Percentiles rank a stretch among this genome's conserved stretches.
Evolutionary conservation across 2,113 vertebrate species (phyloP).

Genomic region (Scytalopus superciliaris): DNA sequence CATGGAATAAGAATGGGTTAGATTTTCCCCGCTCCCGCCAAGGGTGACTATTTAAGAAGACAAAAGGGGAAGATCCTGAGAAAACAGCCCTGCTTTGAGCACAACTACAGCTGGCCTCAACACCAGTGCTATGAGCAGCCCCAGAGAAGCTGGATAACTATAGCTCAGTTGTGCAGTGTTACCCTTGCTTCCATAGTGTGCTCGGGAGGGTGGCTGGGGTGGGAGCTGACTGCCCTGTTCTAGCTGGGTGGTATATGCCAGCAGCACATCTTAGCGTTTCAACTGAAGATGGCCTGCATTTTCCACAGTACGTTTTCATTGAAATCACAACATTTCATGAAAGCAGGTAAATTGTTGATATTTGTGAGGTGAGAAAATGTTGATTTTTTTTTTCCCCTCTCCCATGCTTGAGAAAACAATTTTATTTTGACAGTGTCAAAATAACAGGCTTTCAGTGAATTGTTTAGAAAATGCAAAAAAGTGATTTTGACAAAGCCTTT

Average conservation of each 20-base stretch:
- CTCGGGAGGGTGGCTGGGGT: neutral
- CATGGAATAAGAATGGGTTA: neutral
- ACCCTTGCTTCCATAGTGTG: neutral
- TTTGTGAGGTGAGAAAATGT: neutral
- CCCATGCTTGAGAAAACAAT: neutral
- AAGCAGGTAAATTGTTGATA: neutral
- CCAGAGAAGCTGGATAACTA: neutral
- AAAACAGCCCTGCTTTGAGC: neutral
- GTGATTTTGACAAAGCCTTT: neutral
- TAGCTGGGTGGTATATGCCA: neutral
- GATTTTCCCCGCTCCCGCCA: neutral
- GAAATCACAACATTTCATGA: neutral
- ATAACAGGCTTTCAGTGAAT: neutral
- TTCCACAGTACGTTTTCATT: neutral
- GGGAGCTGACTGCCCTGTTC: neutral
- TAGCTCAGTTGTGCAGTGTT: neutral
- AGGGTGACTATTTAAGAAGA: neutral
- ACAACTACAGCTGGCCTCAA: neutral
- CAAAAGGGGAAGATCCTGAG: neutral
- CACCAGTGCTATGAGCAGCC: neutral
- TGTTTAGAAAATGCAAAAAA: neutral
- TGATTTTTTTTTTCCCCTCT: too few species aligned
- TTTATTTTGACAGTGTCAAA: conserved; percentile 5
- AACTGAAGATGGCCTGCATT: neutral
- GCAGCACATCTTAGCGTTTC: rapidly evolving